Evolutionary conservation across 2,113 vertebrate species (phyloP).

Genomic region (Potamarius usumacintae): DNA sequence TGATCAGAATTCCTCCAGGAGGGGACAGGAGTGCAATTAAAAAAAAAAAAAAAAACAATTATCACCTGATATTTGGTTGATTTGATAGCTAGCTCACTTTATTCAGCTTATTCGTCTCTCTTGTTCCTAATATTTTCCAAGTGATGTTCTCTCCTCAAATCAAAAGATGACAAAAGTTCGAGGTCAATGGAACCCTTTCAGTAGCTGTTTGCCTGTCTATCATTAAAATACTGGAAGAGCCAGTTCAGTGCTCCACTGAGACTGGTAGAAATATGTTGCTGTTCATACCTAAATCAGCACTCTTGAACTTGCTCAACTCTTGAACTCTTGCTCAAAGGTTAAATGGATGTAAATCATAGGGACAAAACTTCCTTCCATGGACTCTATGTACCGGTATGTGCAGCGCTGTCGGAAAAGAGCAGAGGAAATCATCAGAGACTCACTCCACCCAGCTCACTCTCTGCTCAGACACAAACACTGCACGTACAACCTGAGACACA

Average conservation of each 20-base stretch:
- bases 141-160: background rate
- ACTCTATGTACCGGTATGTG: too few species aligned
- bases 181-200: background rate
- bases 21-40: background rate
- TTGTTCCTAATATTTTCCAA: background rate
- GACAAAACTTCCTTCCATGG: too few species aligned
- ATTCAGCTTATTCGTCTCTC: background rate
- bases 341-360: background rate
- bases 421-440: too few species aligned
- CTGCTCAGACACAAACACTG: too few species aligned
- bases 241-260: background rate
- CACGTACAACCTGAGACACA: too few species aligned
- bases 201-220: background rate
- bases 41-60: background rate
- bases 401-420: too few species aligned
- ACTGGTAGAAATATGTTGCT: background rate
- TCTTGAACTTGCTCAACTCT: background rate
- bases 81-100: background rate
- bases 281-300: background rate
- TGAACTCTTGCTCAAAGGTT: background rate
- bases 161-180: background rate
- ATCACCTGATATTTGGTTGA: background rate
- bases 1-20: background rate
- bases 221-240: background rate
- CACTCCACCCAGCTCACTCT: too few species aligned